phyloP scores from a whole-genome alignment of 2,113 vertebrate species.

The Caranx melampygus region DNA sequence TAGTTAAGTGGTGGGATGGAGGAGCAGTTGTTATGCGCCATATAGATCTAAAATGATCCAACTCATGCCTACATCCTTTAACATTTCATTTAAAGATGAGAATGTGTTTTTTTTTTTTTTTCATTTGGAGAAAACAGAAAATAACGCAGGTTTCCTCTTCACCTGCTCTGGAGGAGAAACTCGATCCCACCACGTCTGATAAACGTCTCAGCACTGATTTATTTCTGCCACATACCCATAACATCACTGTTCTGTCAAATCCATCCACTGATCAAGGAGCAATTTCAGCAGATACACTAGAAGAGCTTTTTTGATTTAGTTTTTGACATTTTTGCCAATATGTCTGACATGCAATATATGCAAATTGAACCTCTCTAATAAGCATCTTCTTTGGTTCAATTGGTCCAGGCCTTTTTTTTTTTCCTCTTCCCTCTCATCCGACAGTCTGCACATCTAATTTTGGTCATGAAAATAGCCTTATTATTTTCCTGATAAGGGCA shows the following conservation, averaged over 20 bases:
- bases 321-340: constrained; percentile 77
- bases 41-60: background rate
- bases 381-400: constrained; percentile 73
- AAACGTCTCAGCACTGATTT: constrained; percentile 65
- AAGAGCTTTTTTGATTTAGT: constrained; percentile 67
- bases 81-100: background rate
- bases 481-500: constrained; percentile 78
- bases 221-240: constrained; percentile 58
- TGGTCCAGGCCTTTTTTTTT: constrained; percentile 49
- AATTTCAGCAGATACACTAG: constrained; percentile 69
- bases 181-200: constrained; percentile 53
- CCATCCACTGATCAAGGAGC: constrained; percentile 69
- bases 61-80: background rate
- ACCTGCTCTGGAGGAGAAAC: constrained; percentile 1
- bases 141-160: constrained; percentile 12
- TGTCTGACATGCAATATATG: constrained; percentile 72
- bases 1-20: constrained; percentile 39
- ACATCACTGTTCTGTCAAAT: constrained; percentile 69
- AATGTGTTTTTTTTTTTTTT: background rate
- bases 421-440: constrained; percentile 30
- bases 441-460: constrained; percentile 67
- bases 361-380: constrained; percentile 77
- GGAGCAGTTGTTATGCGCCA: background rate
- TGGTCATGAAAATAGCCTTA: constrained; percentile 69
- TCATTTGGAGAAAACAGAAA: background rate